Conservation (phyloP, 2,113 vertebrate genomes). For the Lophius piscatorius region DNA sequence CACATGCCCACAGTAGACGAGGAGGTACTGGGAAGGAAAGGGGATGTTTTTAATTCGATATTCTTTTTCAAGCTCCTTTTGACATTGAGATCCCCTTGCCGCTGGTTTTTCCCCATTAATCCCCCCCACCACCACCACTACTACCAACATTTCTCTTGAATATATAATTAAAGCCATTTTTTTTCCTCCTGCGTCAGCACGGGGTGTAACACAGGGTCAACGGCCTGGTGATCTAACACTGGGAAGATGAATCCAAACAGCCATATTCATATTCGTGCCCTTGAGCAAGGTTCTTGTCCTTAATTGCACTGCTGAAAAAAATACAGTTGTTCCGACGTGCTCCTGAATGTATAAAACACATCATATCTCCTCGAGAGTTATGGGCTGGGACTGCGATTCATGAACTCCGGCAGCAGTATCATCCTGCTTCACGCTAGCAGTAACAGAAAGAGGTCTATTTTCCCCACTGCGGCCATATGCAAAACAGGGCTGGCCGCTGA, state of each 20-base stretch:
- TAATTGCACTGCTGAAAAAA: slow-evolving; percentile 72
- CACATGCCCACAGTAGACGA: slow-evolving; percentile 2
- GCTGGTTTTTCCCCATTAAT: slow-evolving; percentile 59
- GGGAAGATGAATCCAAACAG: slow-evolving; percentile 60
- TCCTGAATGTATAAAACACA: slow-evolving; percentile 44
- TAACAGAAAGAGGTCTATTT: slow-evolving; percentile 56
- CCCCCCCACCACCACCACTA: neutral
- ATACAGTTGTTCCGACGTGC: slow-evolving; percentile 49
- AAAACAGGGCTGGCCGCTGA: slow-evolving; percentile 63
- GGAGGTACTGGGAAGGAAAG: slow-evolving; percentile 7
- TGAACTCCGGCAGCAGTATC: slow-evolving; percentile 54
- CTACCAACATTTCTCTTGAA: slow-evolving; percentile 61
- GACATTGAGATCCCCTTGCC: slow-evolving; percentile 74
- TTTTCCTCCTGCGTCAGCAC: slow-evolving; percentile 68
- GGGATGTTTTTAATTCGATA: slow-evolving; percentile 33
- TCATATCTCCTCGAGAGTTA: slow-evolving; percentile 57
- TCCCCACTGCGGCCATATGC: slow-evolving; percentile 45
- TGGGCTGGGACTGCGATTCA: slow-evolving; percentile 50
- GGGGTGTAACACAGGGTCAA: slow-evolving; percentile 54
- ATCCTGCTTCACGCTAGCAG: slow-evolving; percentile 52
- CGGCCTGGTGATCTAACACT: slow-evolving; percentile 66
- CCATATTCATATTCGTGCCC: slow-evolving; percentile 61
- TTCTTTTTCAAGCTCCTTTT: slow-evolving; percentile 51
- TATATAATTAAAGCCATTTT: slow-evolving; percentile 71
- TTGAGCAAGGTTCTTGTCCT: slow-evolving; percentile 72